Evolutionary conservation across 2,113 vertebrate genomes (phyloP).

Genomic region (Meleagris gallopavo): DNA sequence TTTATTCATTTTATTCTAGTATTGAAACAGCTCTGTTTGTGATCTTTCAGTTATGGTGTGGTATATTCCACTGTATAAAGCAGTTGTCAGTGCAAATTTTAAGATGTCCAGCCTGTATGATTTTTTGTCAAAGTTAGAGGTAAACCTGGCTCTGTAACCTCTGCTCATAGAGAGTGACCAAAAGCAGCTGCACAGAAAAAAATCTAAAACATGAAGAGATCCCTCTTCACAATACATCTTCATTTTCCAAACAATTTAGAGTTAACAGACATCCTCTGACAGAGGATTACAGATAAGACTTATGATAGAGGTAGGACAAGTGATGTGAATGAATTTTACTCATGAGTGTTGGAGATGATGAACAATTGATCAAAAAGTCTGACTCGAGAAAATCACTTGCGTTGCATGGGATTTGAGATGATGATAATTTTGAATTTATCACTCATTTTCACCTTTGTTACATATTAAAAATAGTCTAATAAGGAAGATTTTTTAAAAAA

Average conservation of each 20-base stretch:
- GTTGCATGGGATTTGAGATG: neutral
- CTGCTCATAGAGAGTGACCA: neutral
- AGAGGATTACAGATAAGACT: neutral
- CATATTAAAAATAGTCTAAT: neutral
- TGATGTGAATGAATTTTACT: neutral
- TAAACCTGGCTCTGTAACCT: neutral
- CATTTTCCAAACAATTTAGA: neutral
- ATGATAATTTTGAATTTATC: neutral
- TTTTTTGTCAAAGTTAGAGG: neutral
- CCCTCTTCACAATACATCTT: neutral
- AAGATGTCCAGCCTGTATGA: neutral
- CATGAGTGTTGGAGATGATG: neutral
- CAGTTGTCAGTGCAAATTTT: neutral
- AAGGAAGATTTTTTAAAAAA: neutral
- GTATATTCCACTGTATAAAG: neutral
- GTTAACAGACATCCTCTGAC: neutral
- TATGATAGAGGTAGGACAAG: neutral
- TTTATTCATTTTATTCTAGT: neutral
- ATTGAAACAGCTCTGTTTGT: neutral
- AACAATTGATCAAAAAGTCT: neutral
- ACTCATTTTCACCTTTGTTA: neutral
- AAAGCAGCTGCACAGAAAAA: neutral
- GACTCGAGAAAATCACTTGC: neutral
- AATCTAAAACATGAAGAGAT: neutral
- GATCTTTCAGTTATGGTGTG: neutral